Conservation (phyloP, 2,888 invertebrate species). For the Chironomus riparius region DNA sequence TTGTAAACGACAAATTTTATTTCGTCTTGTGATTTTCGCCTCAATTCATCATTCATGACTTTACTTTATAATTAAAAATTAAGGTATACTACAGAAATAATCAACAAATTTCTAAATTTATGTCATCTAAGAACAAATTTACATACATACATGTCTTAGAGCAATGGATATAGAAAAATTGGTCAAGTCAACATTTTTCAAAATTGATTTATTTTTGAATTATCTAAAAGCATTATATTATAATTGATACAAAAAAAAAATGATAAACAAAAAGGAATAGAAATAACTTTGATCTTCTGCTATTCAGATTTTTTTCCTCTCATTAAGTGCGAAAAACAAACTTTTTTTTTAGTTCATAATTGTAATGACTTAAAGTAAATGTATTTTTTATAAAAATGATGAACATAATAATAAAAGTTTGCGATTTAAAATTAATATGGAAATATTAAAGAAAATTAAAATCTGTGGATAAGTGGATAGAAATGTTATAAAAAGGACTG, state of each 20-base stretch:
- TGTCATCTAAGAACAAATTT: no score
- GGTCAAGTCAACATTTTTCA: not conserved
- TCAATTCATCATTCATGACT: no score
- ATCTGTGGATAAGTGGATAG: no score
- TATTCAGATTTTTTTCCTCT: not conserved
- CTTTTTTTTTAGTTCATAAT: not conserved
- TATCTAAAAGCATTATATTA: not conserved
- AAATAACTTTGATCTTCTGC: not conserved
- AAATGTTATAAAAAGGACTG: not conserved
- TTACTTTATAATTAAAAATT: no score
- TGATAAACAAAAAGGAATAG: no score
- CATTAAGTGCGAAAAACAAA: not conserved
- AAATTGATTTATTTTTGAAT: not conserved
- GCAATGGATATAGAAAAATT: no score
- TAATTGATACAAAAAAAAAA: no score
- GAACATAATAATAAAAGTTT: not conserved
- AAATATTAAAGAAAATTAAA: not conserved
- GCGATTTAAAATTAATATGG: not conserved
- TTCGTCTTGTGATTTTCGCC: no score
- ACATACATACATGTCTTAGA: no score
- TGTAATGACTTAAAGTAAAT: constrained; percentile 8
- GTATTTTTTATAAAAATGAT: constrained; percentile 13
- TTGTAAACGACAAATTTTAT: no score
- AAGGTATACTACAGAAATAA: no score
- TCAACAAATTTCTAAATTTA: no score